Evolutionary conservation across 2,113 vertebrate species (phyloP).

Genomic region (Macroglossus sobrinus): DNA sequence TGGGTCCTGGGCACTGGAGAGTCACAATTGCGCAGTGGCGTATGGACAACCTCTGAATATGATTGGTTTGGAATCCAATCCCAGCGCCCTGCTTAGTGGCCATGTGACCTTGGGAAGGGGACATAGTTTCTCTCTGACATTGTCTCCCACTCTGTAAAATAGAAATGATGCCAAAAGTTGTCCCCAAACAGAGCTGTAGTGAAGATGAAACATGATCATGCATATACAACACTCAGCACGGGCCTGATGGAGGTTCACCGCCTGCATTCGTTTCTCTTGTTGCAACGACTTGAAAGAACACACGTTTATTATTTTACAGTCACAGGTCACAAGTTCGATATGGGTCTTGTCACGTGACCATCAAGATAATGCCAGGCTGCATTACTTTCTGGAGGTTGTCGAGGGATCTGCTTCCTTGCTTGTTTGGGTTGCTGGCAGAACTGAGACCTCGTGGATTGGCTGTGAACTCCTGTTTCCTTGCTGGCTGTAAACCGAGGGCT

Average conservation of each 20-base stretch:
- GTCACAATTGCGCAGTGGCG: not conserved
- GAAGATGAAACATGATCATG: not conserved
- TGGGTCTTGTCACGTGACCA: not conserved
- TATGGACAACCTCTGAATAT: not conserved
- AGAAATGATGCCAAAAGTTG: not conserved
- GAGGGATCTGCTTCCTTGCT: not conserved
- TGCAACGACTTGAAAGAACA: not conserved
- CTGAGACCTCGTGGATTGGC: not conserved
- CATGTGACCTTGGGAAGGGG: not conserved
- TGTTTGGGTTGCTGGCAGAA: not conserved
- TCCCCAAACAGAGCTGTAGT: not conserved
- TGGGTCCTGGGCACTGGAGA: not conserved
- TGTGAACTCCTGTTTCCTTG: not conserved
- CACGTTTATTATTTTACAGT: not conserved
- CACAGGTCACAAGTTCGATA: not conserved
- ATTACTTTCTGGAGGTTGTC: not conserved
- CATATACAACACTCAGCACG: not conserved
- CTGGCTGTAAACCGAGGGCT: not conserved
- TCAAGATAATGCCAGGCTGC: not conserved
- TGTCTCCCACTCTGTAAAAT: not conserved
- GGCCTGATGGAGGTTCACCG: not conserved
- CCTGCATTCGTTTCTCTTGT: not conserved
- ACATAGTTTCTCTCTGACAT: not conserved
- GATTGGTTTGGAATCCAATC: not conserved
- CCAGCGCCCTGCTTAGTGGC: not conserved